A percentile compares a stretch with the other conserved stretches of the same genome.
Conservation (phyloP, 2,113 vertebrate genomes). For the Heterotilapia buettikoferi region DNA sequence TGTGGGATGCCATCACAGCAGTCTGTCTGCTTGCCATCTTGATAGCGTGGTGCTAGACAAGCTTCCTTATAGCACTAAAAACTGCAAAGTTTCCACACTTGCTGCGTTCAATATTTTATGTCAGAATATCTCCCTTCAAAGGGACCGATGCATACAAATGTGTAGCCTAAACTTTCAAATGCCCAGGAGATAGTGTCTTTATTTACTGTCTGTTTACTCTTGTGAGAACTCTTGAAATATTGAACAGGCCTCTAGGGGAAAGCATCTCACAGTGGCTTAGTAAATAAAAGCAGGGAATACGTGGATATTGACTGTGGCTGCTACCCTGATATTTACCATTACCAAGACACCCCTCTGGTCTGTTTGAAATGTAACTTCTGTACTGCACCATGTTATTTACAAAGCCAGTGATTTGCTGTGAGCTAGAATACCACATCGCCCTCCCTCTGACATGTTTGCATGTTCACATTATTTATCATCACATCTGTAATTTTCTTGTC, state of each 20-base stretch:
- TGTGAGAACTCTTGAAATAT: conserved; percentile 60
- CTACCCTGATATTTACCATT: conserved; percentile 1
- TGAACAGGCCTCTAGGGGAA: conserved; percentile 42
- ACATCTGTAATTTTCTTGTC: background rate
- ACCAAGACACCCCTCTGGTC: background rate
- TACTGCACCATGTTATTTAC: background rate
- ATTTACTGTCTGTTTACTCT: conserved; percentile 63
- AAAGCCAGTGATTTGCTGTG: background rate
- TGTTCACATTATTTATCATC: background rate
- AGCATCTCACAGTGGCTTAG: conserved; percentile 10
- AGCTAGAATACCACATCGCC: background rate
- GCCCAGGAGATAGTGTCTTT: conserved; percentile 43
- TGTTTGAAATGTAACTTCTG: conserved; percentile 10
- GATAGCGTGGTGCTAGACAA: background rate
- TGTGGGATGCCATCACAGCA: background rate
- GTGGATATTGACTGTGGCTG: conserved; percentile 1
- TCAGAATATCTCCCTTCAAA: conserved; percentile 54
- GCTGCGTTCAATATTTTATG: conserved; percentile 61
- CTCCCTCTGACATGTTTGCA: background rate
- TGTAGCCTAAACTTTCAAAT: conserved; percentile 48
- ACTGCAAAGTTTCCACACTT: background rate
- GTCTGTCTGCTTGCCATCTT: background rate
- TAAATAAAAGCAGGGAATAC: conserved; percentile 27
- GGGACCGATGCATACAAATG: conserved; percentile 40
- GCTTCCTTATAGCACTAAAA: background rate